Evolutionary conservation across 1,140 invertebrate genomes (phyloP).

Genomic region (Drosophila mojavensis): DNA sequence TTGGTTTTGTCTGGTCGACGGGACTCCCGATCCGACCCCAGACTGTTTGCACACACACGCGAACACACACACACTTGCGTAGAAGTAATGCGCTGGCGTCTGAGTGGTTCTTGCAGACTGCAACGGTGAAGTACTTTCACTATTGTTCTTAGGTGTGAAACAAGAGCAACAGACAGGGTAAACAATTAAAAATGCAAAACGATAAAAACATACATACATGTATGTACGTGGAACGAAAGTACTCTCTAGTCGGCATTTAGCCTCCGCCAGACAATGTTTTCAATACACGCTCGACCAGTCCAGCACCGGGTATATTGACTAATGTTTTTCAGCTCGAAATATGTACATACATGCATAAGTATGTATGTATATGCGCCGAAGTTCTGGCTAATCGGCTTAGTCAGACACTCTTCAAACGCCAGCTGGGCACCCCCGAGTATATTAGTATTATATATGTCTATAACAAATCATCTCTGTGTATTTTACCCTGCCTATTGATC

Average conservation of each 20-base stretch:
- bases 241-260: conserved; percentile 11
- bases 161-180: conserved; percentile 47
- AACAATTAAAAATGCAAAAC: conserved; percentile 51
- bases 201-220: conserved; percentile 2
- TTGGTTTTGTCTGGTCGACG: conserved; percentile 13
- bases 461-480: no score
- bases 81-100: conserved; percentile 33
- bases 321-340: no score
- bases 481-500: no score
- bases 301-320: no score
- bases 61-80: conserved; percentile 14
- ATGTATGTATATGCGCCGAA: no score
- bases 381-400: no score
- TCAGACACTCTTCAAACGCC: no score
- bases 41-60: background rate
- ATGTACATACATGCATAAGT: no score
- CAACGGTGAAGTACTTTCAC: conserved; percentile 57
- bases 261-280: background rate
- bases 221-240: conserved; percentile 6
- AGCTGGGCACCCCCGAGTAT: no score
- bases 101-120: conserved; percentile 55
- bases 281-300: no score
- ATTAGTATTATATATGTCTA: no score
- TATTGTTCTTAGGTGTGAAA: conserved; percentile 58
- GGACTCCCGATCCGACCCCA: background rate